Percentiles rank a stretch among this genome's conserved stretches.
Conservation (phyloP, 2,797 vertebrate species). For the Tachyglossus aculeatus region DNA sequence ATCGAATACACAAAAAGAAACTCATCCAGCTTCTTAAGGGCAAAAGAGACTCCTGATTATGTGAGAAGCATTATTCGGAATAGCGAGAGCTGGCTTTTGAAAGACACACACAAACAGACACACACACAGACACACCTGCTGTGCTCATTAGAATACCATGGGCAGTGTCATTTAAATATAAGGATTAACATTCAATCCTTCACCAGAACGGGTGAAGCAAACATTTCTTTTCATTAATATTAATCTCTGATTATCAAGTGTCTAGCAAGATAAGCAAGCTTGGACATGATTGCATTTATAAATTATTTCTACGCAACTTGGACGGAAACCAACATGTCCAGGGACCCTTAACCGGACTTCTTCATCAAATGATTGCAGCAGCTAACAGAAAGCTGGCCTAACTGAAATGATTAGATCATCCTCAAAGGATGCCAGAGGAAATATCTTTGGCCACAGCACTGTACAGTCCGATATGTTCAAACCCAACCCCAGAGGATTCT, state of each 20-base stretch:
- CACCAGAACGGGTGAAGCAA: conserved; percentile 13
- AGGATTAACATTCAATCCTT: conserved; percentile 17
- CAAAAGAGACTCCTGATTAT: no score
- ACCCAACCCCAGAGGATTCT: conserved; percentile 28
- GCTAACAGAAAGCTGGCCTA: conserved; percentile 23
- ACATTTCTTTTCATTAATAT: conserved; percentile 19
- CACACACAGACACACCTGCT: not conserved
- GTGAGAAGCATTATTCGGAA: no score
- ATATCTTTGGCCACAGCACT: conserved; percentile 26
- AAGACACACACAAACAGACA: no score
- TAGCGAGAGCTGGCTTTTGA: no score
- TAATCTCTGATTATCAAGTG: conserved; percentile 10
- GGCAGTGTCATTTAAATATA: not conserved
- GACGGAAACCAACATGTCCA: no score
- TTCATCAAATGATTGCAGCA: conserved; percentile 36
- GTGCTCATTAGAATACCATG: not conserved
- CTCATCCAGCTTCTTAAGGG: no score
- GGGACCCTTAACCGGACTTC: conserved; percentile 13
- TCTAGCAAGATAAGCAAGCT: no score
- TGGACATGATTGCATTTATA: no score
- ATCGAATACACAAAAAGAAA: no score
- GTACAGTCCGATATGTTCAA: conserved; percentile 39
- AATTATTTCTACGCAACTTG: no score
- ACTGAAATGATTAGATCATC: conserved; percentile 39
- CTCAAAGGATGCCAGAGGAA: conserved; percentile 25